These are phyloP conservation scores for Sepiola atlantica DNA, from an alignment of 2,888 invertebrate genomes.

Conservation along the genomic window DNA sequence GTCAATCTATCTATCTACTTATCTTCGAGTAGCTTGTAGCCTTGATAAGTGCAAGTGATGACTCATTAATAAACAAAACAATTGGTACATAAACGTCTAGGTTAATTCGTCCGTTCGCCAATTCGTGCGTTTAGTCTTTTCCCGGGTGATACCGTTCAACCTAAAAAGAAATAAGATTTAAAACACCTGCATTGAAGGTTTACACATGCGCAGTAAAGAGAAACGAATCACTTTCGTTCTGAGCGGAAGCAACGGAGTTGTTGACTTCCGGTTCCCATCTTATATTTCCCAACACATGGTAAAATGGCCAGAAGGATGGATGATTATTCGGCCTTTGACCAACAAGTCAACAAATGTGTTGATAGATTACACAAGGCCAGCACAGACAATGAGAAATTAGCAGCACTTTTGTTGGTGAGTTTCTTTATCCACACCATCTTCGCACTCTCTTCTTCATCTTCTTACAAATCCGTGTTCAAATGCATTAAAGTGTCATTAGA, in stretches of 20 bases:
- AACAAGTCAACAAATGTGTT: conserved; percentile 54
- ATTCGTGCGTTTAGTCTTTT: no score
- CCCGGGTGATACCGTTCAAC: no score
- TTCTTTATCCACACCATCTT: not conserved
- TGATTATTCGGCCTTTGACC: not conserved
- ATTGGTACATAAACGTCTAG: no score
- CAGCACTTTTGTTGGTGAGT: conserved; percentile 60
- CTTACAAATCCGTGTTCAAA: not conserved
- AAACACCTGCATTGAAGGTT: no score
- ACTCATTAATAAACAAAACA: no score
- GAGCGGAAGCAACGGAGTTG: not conserved
- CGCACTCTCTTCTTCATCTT: not conserved
- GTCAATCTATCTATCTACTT: no score
- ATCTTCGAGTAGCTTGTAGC: no score
- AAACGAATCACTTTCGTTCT: not conserved
- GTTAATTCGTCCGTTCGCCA: no score
- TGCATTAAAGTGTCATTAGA: not conserved
- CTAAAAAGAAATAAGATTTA: no score
- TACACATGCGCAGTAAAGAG: not conserved
- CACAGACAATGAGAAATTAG: conserved; percentile 66
- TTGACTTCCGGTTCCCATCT: not conserved
- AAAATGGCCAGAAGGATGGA: not conserved
- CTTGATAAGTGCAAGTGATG: no score
- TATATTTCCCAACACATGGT: not conserved
- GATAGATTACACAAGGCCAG: conserved; percentile 55